Base-by-base conservation (phyloP, 2,797 vertebrate species). In the Holocentrus rufus region DNA sequence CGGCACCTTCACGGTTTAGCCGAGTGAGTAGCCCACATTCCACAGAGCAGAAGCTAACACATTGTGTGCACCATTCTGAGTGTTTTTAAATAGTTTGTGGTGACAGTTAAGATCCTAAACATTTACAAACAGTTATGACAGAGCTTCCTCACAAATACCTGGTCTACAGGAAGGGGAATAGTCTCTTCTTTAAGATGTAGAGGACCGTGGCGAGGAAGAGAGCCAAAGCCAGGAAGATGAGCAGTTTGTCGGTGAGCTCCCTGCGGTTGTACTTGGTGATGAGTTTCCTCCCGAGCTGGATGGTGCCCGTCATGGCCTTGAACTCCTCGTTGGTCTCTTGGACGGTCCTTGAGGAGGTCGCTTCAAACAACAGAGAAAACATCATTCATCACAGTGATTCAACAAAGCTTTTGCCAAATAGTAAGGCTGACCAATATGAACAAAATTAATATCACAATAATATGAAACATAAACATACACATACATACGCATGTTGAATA, bases 221-320 rank as follows among this genome's bases (percentile, higher is more conserved):
- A 10, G 96, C 96, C 9, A 99, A 80, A 0, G 97, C 97, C 0
- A 99, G 94, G 80, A 99, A 97, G 91, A 99, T 98, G 44, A 99
- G 96, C 84, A 98, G 95, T 66, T 98, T 98, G 88, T 98, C 98
- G 0, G 98, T 99, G 81, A 99, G 93, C 80, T 99, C 97, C 18
- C 96, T 89, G 53, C 97, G 96, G 80, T 99, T 99, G 81, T 99
- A 99, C 78, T 99, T 99, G 2, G 96, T 99, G 87, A 99, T 98
- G 73, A 99, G 96, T 80, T 98, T 98, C 70, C 97, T 92, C 18
- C 97, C 97, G 70, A 98, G 77, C 87, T 98, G 96, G 82, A 99
- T 98, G 62, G 97, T 99, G 64, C 97, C 97, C 0, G 97, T 97
- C 97, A 99, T 98, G 67, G 96, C 95, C 84, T 96, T 98, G 88